Evolutionary conservation across 2,113 vertebrate genomes (phyloP).

Genomic region (Syrrhaptes paradoxus): DNA sequence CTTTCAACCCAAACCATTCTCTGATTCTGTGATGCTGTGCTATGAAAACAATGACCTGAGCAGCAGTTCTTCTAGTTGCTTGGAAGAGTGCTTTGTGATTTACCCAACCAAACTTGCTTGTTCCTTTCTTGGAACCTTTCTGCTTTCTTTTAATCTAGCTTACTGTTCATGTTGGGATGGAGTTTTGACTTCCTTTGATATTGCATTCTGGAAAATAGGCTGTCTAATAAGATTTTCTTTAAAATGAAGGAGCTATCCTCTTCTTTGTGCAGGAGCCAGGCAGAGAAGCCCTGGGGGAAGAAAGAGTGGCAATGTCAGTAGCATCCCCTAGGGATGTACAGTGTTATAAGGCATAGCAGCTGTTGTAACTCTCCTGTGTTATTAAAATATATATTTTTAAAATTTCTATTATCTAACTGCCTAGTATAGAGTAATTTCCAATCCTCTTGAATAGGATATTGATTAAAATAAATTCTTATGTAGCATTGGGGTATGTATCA

Average conservation of each 20-base stretch:
- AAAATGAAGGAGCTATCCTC: background rate
- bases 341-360: background rate
- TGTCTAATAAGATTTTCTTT: background rate
- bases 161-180: background rate
- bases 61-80: background rate
- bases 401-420: background rate
- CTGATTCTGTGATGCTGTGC: too few species aligned
- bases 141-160: background rate
- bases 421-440: background rate
- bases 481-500: fast-evolving
- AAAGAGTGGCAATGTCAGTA: background rate
- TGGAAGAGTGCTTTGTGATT: background rate
- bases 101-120: background rate
- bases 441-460: background rate
- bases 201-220: background rate
- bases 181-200: background rate
- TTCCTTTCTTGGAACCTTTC: background rate
- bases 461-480: background rate
- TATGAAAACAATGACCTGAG: background rate
- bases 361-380: background rate
- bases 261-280: background rate
- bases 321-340: background rate
- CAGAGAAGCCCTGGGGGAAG: background rate
- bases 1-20: too few species aligned
- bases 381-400: background rate